These are phyloP conservation scores for Aphodius granarius DNA, from an alignment of 2,888 invertebrate genomes.

Conservation along the genomic window DNA sequence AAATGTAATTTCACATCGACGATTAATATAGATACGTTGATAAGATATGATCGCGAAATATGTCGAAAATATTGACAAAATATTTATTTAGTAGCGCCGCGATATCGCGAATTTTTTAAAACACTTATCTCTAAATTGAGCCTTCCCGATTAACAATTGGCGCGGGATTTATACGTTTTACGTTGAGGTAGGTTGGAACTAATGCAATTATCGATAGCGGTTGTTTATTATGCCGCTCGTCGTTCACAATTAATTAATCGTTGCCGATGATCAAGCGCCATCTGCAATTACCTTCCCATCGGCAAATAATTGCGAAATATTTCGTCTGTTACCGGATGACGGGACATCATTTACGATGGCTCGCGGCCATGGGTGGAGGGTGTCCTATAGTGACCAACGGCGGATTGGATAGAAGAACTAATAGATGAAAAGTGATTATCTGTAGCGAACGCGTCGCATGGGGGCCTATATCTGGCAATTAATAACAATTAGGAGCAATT, in stretches of 20 bases:
- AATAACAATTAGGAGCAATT: slow-evolving; percentile 27
- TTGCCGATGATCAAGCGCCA: neutral
- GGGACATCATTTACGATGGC: neutral
- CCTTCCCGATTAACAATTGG: neutral
- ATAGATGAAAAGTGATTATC: slow-evolving; percentile 16
- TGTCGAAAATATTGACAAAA: neutral
- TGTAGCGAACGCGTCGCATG: slow-evolving; percentile 9
- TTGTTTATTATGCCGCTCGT: neutral
- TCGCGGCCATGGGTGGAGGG: neutral
- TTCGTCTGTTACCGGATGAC: neutral
- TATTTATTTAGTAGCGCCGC: neutral
- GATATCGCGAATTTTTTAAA: neutral
- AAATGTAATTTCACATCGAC: neutral
- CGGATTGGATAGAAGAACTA: neutral
- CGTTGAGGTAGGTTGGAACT: neutral
- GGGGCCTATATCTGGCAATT: slow-evolving; percentile 25
- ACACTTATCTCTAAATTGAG: neutral
- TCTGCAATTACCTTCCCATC: neutral
- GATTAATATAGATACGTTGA: neutral
- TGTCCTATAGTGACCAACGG: neutral
- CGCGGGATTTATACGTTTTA: neutral
- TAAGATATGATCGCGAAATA: neutral
- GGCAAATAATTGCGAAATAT: neutral
- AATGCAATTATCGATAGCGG: neutral
- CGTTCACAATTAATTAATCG: neutral